A percentile compares a stretch with the other conserved stretches of the same genome.
Conservation (phyloP, 2,797 vertebrate species). For the Sebastes hubbsi region DNA sequence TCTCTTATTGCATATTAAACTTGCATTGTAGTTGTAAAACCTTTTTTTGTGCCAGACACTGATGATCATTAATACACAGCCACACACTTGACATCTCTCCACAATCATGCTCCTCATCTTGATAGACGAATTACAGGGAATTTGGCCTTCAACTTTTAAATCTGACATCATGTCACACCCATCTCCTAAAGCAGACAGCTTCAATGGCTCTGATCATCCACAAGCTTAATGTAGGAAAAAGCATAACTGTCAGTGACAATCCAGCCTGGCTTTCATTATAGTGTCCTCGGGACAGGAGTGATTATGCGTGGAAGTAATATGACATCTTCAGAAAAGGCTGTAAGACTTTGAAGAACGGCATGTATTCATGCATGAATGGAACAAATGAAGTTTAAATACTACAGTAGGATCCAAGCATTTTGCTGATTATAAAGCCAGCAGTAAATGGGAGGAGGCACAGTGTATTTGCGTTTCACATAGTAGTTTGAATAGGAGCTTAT, state of each 20-base stretch:
- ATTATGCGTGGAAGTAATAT: constrained; percentile 39
- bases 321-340: constrained; percentile 35
- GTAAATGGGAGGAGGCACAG: not conserved
- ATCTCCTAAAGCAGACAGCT: constrained; percentile 18
- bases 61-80: not conserved
- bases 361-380: constrained; percentile 29
- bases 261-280: constrained; percentile 22
- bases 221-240: constrained; percentile 29
- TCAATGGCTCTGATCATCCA: constrained; percentile 32
- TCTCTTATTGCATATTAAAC: constrained; percentile 39
- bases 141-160: constrained; percentile 41
- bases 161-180: constrained; percentile 25
- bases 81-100: not conserved
- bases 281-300: constrained; percentile 19
- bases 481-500: not conserved
- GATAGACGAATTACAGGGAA: constrained; percentile 18
- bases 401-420: constrained; percentile 8
- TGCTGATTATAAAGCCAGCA: not conserved
- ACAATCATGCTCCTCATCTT: constrained; percentile 1
- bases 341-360: constrained; percentile 12
- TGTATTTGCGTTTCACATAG: not conserved
- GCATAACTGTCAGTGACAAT: constrained; percentile 30
- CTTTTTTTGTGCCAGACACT: constrained; percentile 7
- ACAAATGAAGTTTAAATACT: constrained; percentile 21
- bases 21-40: constrained; percentile 27